These are phyloP conservation scores for Harpalus rufipes DNA, from an alignment of 2,888 invertebrate species.

Conservation along the genomic window DNA sequence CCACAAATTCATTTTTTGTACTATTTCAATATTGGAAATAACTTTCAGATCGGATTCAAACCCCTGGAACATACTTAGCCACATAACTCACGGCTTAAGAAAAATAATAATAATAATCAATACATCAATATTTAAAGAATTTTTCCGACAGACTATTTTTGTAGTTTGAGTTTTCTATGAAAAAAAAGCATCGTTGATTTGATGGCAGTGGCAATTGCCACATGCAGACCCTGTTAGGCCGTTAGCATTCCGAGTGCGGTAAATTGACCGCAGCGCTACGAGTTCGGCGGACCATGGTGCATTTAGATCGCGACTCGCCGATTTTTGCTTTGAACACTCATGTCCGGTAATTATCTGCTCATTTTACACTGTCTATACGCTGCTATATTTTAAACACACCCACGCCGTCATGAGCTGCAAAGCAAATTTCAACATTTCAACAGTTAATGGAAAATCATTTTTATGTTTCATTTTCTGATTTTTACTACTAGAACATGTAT, in stretches of 20 bases:
- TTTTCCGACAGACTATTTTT: too few species aligned
- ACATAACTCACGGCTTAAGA: too few species aligned
- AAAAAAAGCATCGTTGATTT: background rate
- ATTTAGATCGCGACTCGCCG: constrained; percentile 43
- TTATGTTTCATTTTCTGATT: constrained; percentile 14
- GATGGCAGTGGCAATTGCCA: background rate
- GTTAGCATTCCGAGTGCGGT: background rate
- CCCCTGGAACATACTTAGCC: too few species aligned
- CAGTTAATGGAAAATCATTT: constrained; percentile 50
- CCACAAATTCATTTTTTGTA: too few species aligned
- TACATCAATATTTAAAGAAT: too few species aligned
- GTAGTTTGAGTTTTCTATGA: background rate
- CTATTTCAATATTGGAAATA: too few species aligned
- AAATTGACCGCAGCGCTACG: constrained; percentile 56
- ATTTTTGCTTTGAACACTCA: constrained; percentile 56
- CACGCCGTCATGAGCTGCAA: constrained; percentile 47
- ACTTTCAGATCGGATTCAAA: too few species aligned
- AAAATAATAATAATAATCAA: too few species aligned
- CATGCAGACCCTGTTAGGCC: background rate
- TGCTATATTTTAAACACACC: constrained; percentile 30
- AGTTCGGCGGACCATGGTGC: constrained; percentile 31
- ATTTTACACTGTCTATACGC: constrained; percentile 35
- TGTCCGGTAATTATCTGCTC: constrained; percentile 46
- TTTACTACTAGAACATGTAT: background rate
- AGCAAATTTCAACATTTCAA: constrained; percentile 27